A percentile compares a stretch with the other conserved stretches of the same genome.
These are phyloP conservation scores for Harpagoxenus sublaevis DNA, from an alignment of 2,888 invertebrate species.

Conservation along the genomic window DNA sequence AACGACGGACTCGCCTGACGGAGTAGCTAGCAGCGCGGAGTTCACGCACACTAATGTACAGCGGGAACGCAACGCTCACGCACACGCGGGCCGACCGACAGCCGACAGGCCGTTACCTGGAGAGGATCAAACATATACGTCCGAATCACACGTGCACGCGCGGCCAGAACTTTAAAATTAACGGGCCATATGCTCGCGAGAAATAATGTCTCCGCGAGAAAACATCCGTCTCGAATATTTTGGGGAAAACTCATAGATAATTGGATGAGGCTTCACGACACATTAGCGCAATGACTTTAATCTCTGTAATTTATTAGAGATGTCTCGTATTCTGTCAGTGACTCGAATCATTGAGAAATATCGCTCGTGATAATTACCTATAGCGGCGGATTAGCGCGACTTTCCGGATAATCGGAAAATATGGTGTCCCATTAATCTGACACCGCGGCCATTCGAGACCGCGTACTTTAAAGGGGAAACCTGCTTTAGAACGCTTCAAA, in stretches of 20 bases:
- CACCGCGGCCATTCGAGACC: not conserved
- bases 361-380: not conserved
- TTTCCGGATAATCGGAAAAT: not conserved
- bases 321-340: not conserved
- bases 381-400: not conserved
- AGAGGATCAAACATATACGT: conserved; percentile 10
- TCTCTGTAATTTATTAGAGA: not conserved
- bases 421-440: conserved; percentile 4
- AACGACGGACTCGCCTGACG: conserved; percentile 37
- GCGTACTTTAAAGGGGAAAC: not conserved
- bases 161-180: not conserved
- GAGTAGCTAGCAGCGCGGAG: not conserved
- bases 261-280: not conserved
- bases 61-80: not conserved
- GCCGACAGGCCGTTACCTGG: conserved; percentile 16
- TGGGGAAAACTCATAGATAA: not conserved
- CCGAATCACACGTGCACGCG: not conserved
- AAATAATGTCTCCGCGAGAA: not conserved
- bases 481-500: too few relatives aligned
- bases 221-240: not conserved
- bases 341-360: conserved; percentile 1
- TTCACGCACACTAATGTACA: not conserved
- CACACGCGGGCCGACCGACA: not conserved
- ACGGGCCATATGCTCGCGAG: not conserved
- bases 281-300: not conserved